A percentile compares a stretch with the other conserved stretches of the same genome.
These are phyloP conservation scores for Myiotriccus ornatus DNA, from an alignment of 2,797 vertebrate species.

Conservation along the genomic window DNA sequence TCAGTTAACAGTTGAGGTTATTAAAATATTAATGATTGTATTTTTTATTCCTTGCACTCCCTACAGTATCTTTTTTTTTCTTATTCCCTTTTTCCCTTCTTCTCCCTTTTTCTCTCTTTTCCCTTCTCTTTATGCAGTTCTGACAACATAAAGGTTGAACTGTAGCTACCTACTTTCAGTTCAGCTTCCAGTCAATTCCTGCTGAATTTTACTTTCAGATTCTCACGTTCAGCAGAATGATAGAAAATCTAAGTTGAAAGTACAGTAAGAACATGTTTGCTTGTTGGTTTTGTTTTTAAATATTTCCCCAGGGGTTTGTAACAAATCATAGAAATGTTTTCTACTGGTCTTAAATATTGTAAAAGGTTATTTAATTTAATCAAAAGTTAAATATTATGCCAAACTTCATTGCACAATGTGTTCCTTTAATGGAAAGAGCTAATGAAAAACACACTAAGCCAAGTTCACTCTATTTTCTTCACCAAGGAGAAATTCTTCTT, in stretches of 20 bases:
- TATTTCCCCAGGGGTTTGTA: slow-evolving; percentile 34
- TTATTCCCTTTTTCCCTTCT: not conserved
- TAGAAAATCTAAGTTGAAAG: slow-evolving; percentile 28
- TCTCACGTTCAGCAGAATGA: not conserved
- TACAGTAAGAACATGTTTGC: slow-evolving; percentile 13
- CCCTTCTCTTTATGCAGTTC: not conserved
- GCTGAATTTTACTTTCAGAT: slow-evolving; percentile 25
- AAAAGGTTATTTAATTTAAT: slow-evolving; percentile 60
- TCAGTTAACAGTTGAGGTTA: not conserved
- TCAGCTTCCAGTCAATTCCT: not conserved
- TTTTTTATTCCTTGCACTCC: not conserved
- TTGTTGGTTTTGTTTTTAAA: slow-evolving; percentile 29
- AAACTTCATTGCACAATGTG: slow-evolving; percentile 45
- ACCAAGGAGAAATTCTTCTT: slow-evolving; percentile 15
- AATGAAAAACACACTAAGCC: slow-evolving; percentile 46
- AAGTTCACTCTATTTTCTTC: slow-evolving; percentile 32
- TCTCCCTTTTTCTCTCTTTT: not conserved
- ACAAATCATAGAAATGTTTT: slow-evolving; percentile 52
- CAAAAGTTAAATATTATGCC: slow-evolving; percentile 53
- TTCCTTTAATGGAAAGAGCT: slow-evolving; percentile 50
- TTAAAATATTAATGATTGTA: not conserved
- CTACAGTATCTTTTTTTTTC: not conserved
- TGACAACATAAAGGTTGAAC: not conserved
- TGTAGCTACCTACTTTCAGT: not conserved
- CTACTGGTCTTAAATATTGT: slow-evolving; percentile 61